Conservation (phyloP, 2,113 vertebrate species). For the Centropus bengalensis region DNA sequence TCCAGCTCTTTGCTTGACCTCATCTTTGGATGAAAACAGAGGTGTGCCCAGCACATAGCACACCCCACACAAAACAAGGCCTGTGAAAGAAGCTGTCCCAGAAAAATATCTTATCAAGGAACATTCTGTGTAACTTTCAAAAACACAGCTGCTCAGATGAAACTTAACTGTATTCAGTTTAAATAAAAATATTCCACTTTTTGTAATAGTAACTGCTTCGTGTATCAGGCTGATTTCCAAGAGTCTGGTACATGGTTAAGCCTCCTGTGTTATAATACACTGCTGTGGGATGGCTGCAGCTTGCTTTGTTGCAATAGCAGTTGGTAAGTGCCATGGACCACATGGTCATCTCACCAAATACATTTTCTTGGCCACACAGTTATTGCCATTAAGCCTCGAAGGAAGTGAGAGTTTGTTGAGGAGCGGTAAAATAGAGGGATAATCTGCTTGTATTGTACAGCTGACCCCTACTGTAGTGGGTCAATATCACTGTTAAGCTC, state of each 20-base stretch:
- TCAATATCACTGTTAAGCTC: not conserved
- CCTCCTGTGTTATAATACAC: not conserved
- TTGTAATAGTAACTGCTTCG: no score
- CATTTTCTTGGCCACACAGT: rapidly evolving
- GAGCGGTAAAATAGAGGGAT: not conserved
- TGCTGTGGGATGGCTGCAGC: not conserved
- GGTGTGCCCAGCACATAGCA: no score
- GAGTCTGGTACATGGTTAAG: not conserved
- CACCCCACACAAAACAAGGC: no score
- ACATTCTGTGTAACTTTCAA: no score
- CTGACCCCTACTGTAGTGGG: not conserved
- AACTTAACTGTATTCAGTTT: no score
- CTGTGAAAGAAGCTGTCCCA: no score
- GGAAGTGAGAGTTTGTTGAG: not conserved
- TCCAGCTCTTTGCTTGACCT: no score
- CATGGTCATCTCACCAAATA: rapidly evolving
- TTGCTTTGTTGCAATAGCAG: not conserved
- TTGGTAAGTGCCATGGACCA: not conserved
- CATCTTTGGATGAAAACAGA: no score
- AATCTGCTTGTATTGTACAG: not conserved
- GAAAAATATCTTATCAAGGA: no score
- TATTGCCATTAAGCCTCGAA: not conserved
- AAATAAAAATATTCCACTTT: no score
- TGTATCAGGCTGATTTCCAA: not conserved
- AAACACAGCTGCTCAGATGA: no score